Base-by-base conservation (phyloP, 2,888 invertebrate species). In the Antitype chi region DNA sequence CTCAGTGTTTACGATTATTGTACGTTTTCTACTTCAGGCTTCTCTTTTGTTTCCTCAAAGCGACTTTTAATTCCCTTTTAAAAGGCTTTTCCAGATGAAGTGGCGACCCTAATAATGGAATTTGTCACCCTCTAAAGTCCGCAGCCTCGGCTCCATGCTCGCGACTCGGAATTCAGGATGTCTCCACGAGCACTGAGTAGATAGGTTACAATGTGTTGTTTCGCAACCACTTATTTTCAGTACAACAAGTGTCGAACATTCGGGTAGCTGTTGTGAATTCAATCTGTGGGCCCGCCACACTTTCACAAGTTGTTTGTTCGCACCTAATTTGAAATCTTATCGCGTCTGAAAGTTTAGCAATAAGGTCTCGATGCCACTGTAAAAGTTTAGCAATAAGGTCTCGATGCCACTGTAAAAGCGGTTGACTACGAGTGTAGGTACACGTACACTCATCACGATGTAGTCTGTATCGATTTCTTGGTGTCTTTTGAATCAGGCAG, bases 291-390 rank as follows among this genome's bases (percentile, higher is more conserved):
- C n/a, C 53, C 62, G 60, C 23, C 73, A 64, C 57, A 59, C 59
- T 66, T 64, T 55, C 57, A n/a, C 70, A 76, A 75, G 64, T 60
- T 69, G 63, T 76, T 75, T 67, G 69, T 78, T 75, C 59, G 74
- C 75, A 71, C 52, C 69, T 80, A 52, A 82, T 88, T 87, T 80
- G 74, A 72, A 87, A 76, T 80, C 70, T 69, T 74, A 75, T 70
- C 77, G 63, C 82, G 82, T 74, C 69, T 68, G 60, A 80, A 88
- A 87, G 78, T 88, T 82, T 80, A 70, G 78, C 81, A 85, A 88
- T 86, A 86, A 82, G 73, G 69, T 55, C 64, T 55, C 74, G 67
- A 64, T 70, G 57, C 64, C 70, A 70, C 68, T 60, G 67, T 57
- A 55, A 64, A 63, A 70, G 67, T 88, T 82, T 80, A 70, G 78